A percentile compares a stretch with the other conserved stretches of the same genome.
phyloP scores from a whole-genome alignment of 1,140 invertebrate species.

The Achroia grisella region DNA sequence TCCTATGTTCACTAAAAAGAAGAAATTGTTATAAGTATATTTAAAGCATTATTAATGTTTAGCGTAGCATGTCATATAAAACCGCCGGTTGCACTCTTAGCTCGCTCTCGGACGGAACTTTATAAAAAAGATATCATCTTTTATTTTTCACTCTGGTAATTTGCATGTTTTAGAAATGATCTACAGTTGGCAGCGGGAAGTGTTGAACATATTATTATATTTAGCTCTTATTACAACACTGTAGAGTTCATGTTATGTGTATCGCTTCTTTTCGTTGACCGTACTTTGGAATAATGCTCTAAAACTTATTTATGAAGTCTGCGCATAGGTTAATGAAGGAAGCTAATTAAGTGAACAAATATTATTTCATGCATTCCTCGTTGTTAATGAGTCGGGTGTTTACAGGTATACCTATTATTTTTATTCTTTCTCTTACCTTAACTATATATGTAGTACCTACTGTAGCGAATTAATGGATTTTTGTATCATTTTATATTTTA shows the following conservation, averaged over 20 bases:
- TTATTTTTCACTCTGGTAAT: constrained; percentile 63
- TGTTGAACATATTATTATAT: too few relatives aligned
- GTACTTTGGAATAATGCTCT: constrained; percentile 56
- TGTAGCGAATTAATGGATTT: too few relatives aligned
- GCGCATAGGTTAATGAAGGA: constrained; percentile 33
- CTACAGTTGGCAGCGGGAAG: background rate
- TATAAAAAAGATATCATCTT: constrained; percentile 64
- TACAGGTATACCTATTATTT: too few relatives aligned
- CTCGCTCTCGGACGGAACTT: constrained; percentile 19
- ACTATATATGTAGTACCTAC: too few relatives aligned
- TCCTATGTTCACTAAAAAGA: background rate
- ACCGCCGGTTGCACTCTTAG: constrained; percentile 6
- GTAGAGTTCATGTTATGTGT: too few relatives aligned
- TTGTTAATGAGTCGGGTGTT: constrained; percentile 7
- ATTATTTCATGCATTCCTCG: constrained; percentile 26
- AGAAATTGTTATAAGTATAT: constrained; percentile 1
- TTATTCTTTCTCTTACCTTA: too few relatives aligned
- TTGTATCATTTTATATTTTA: too few relatives aligned
- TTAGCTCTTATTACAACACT: too few relatives aligned
- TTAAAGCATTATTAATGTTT: constrained; percentile 2
- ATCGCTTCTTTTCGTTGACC: too few relatives aligned
- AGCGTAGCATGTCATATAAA: constrained; percentile 25
- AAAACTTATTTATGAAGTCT: constrained; percentile 54
- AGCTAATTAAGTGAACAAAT: constrained; percentile 47
- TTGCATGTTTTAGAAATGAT: constrained; percentile 66